Evolutionary conservation across 30 jellyfish, hydroid and myxozoan genomes (phyloP), one percentile per base, ranked within the genome.

Genomic region (Chrysaora quinquecirrha): DNA sequence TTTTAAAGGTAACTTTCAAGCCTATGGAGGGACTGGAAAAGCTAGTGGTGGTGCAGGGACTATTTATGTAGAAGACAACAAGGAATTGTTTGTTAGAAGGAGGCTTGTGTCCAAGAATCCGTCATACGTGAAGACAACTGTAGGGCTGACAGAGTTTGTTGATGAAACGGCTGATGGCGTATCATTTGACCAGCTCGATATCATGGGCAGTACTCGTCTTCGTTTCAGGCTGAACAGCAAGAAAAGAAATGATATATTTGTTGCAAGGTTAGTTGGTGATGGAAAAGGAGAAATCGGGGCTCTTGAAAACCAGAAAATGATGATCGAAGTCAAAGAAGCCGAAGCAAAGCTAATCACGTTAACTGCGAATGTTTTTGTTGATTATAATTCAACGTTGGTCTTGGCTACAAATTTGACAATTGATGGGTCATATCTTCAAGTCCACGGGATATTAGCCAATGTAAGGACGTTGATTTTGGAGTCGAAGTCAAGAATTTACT

Each of bases 251-350:
- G 63, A n/a, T 27, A 82, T 82, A 30, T 69, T 82, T 34, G 50
- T 70, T n/a, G 83, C 75, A 6, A 82, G 58, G 65, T 34, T 82
- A 1, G 33, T 34, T n/a, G 93, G 93, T 12, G 93, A 82, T 38
- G 93, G 93, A 20, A 70, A 35, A 60, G 93, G 93, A 11, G 93
- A 82, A 46, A 82, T 82, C n/a, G 86, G 86, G 0, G 93, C 93
- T n/a, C 12, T 82, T 58, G 56, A 32, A 22, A 82, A 82, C 70
- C 93, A 82, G 47, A 70, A 76, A 0, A 30, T 82, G 48, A 82
- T 82, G 93, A 82, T 82, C 23, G 93, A 82, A 82, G 93, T 82
- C 12, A 82, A 80, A 18, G 93, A 82, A 72, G 93, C 93, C 14
- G 58, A 82, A 33, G 81, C 27, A 22, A 67, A 62, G 47, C 54